Conservation (phyloP, 2,113 vertebrate genomes). For the Brachirus orientalis region DNA sequence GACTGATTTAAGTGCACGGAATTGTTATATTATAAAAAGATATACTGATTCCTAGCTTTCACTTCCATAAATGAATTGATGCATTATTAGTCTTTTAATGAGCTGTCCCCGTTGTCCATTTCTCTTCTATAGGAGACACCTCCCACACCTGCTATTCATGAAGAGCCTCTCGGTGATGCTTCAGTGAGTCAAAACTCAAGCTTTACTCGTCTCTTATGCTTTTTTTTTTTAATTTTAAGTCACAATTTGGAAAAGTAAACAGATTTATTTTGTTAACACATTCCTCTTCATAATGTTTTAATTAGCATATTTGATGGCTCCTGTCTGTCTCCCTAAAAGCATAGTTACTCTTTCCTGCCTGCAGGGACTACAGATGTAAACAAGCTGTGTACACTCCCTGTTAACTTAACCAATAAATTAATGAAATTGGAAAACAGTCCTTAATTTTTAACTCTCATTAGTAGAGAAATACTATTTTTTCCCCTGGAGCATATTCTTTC, state of each 20-base stretch:
- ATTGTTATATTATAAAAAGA: neutral
- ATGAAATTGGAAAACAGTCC: neutral
- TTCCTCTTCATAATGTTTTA: neutral
- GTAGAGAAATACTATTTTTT: neutral
- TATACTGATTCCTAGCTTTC: neutral
- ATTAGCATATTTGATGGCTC: neutral
- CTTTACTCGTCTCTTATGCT: neutral
- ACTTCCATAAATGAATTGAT: neutral
- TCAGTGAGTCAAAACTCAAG: slow-evolving; percentile 74
- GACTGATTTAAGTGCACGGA: neutral
- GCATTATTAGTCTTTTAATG: slow-evolving; percentile 28
- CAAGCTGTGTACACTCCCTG: too few species aligned
- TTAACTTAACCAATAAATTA: too few species aligned
- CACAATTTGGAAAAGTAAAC: slow-evolving; percentile 6
- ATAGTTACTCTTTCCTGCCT: too few species aligned
- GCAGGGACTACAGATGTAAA: too few species aligned
- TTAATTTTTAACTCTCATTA: neutral
- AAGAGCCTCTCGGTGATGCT: slow-evolving; percentile 78
- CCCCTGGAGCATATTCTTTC: too few species aligned
- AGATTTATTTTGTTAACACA: neutral
- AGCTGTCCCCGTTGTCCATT: slow-evolving; percentile 55
- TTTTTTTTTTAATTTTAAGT: neutral
- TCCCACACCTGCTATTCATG: slow-evolving; percentile 81
- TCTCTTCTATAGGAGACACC: slow-evolving; percentile 77
- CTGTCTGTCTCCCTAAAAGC: too few species aligned